phyloP scores from a whole-genome alignment of 2,113 vertebrate species.

The Datnioides undecimradiatus region DNA sequence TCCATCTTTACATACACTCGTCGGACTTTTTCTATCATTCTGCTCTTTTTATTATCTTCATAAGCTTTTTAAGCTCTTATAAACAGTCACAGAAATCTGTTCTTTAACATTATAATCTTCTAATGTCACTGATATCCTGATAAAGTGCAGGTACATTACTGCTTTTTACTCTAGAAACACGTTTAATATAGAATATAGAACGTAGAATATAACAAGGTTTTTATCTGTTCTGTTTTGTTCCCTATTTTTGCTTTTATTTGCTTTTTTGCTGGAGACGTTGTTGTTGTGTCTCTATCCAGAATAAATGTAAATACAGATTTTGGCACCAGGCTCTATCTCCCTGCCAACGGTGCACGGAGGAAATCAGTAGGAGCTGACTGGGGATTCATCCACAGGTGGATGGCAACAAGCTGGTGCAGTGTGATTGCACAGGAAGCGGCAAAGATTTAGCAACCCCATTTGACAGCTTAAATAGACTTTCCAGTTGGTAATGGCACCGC shows the following conservation, averaged over 20 bases:
- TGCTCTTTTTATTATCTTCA: not conserved
- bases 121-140: not conserved
- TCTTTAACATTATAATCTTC: not conserved
- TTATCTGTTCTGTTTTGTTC: not conserved
- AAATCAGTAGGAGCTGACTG: conserved; percentile 2
- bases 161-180: not conserved
- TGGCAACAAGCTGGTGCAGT: not conserved
- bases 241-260: not conserved
- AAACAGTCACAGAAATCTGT: not conserved
- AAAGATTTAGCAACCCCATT: not conserved
- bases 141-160: no score
- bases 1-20: no score
- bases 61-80: not conserved
- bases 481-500: conserved; percentile 8
- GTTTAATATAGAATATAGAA: not conserved
- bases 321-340: not conserved
- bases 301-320: not conserved
- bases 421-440: conserved; percentile 20
- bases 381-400: conserved; percentile 28
- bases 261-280: not conserved
- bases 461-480: conserved; percentile 26
- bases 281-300: not conserved
- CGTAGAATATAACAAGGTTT: not conserved
- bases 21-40: not conserved
- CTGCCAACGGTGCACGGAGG: not conserved